phyloP scores from a whole-genome alignment of 2,797 vertebrate genomes.

The Lutjanus argentimaculatus region DNA sequence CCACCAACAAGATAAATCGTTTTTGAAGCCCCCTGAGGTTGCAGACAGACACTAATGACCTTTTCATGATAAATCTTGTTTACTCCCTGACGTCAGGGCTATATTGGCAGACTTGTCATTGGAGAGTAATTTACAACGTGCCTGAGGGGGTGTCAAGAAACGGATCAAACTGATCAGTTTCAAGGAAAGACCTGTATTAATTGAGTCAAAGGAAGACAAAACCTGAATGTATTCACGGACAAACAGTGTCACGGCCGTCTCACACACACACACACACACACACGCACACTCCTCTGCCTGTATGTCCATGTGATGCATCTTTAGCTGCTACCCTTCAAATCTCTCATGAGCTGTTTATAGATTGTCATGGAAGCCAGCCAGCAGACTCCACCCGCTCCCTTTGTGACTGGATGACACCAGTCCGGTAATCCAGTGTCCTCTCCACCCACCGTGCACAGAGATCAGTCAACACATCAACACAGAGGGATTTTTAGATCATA shows the following conservation, averaged over 20 bases:
- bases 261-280: too few species aligned
- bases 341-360: conserved; percentile 63
- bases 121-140: conserved; percentile 26
- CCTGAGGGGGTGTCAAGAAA: background rate
- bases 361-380: conserved; percentile 49
- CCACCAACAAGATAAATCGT: background rate
- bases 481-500: conserved; percentile 16
- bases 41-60: conserved; percentile 46
- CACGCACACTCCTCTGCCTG: conserved; percentile 13
- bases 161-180: conserved; percentile 17
- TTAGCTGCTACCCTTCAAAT: conserved; percentile 55
- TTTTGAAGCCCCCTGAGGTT: conserved; percentile 18
- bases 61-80: conserved; percentile 67
- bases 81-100: conserved; percentile 32
- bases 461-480: conserved; percentile 24
- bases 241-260: too few species aligned
- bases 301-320: conserved; percentile 27
- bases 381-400: conserved; percentile 28
- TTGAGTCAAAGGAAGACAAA: background rate
- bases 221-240: background rate
- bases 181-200: conserved; percentile 9
- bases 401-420: conserved; percentile 29
- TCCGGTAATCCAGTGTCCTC: conserved; percentile 37
- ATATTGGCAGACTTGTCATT: conserved; percentile 38
- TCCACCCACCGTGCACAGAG: conserved; percentile 25